Conservation (phyloP, 2,888 invertebrate species). For the Tanaodytes sp. region DNA sequence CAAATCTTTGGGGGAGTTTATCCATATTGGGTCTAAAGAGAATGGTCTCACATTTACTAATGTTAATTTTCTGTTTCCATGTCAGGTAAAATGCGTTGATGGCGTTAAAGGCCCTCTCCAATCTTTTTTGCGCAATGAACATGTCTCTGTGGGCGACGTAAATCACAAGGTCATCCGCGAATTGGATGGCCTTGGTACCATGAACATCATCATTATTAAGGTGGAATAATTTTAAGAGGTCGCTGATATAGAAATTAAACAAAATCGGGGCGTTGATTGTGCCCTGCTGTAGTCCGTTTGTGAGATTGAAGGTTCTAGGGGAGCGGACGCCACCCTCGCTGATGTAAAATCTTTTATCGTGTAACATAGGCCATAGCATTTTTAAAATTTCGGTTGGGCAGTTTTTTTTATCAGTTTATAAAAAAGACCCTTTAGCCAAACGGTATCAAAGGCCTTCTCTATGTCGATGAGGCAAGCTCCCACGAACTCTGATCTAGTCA, state of each 20-base stretch:
- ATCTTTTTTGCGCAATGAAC: not conserved
- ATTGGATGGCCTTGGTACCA: not conserved
- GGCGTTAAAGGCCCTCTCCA: constrained; percentile 24
- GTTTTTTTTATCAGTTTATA: not conserved
- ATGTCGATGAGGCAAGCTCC: not conserved
- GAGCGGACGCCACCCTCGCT: not conserved
- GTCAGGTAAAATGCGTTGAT: constrained; percentile 28
- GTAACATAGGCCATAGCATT: constrained; percentile 6
- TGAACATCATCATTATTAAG: not conserved
- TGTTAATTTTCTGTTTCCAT: constrained; percentile 47
- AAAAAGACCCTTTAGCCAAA: constrained; percentile 12
- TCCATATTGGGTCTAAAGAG: constrained; percentile 36
- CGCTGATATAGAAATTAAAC: not conserved
- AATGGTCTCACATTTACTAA: constrained; percentile 44
- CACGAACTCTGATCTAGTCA: not conserved
- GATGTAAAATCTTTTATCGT: not conserved
- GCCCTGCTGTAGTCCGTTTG: constrained; percentile 12
- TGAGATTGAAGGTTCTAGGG: not conserved
- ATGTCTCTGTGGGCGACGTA: not conserved
- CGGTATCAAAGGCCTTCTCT: constrained; percentile 10
- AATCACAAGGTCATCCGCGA: not conserved
- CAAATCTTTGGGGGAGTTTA: not conserved
- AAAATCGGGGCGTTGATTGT: not conserved
- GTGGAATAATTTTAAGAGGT: not conserved
- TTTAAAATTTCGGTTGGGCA: not conserved